Conservation (phyloP, 2,888 invertebrate species). For the Chalcis sispes region DNA sequence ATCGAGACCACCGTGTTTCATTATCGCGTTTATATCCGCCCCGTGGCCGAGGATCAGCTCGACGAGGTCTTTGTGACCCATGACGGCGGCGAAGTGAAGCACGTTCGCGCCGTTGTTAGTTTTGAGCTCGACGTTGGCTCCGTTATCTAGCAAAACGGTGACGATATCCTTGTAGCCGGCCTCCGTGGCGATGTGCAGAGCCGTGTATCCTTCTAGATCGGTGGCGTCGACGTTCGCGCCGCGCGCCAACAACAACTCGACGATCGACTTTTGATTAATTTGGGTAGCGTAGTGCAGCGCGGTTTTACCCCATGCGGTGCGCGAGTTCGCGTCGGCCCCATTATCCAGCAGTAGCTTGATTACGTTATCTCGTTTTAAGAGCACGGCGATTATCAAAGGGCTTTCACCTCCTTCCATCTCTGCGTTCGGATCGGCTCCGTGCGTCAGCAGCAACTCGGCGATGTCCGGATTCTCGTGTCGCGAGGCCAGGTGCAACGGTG, state of each 20-base stretch:
- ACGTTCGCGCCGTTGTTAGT: conserved; percentile 26
- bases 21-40: conserved; percentile 22
- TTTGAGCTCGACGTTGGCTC: conserved; percentile 7
- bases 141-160: neutral
- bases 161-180: conserved; percentile 27
- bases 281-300: conserved; percentile 42
- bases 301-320: conserved; percentile 39
- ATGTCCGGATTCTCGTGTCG: neutral
- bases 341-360: conserved; percentile 18
- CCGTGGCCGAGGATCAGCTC: conserved; percentile 24
- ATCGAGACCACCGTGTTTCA: conserved; percentile 27
- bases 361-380: neutral
- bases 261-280: neutral
- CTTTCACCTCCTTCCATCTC: conserved; percentile 50
- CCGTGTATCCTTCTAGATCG: conserved; percentile 5
- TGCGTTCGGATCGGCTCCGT: conserved; percentile 40
- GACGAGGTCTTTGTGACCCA: conserved; percentile 25
- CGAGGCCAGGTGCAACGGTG: conserved; percentile 39
- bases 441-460: conserved; percentile 7
- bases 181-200: conserved; percentile 45
- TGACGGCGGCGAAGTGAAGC: conserved; percentile 37
- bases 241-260: conserved; percentile 17
- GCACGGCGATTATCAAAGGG: conserved; percentile 35
- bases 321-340: conserved; percentile 30
- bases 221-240: conserved; percentile 19